A percentile compares a stretch with the other conserved stretches of the same genome.
Conservation (phyloP, 2,113 vertebrate species). For the Proteles cristata region DNA sequence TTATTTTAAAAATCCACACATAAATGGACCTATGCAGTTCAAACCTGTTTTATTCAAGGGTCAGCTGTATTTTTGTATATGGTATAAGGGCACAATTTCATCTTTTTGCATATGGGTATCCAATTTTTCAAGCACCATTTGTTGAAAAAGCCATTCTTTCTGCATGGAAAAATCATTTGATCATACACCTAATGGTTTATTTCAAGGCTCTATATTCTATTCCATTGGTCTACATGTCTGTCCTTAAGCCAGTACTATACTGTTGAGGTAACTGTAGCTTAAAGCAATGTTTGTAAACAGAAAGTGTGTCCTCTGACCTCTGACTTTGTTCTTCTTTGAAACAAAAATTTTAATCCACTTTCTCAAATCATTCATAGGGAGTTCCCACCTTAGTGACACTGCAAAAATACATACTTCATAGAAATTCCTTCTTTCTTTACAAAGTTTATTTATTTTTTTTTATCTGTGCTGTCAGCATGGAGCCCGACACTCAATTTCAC, state of each 20-base stretch:
- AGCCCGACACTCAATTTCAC: too few species aligned
- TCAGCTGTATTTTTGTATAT: neutral
- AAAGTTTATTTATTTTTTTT: too few species aligned
- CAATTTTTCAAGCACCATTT: conserved; percentile 24
- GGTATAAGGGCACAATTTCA: neutral
- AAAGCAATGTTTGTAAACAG: conserved; percentile 1
- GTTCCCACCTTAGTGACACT: neutral
- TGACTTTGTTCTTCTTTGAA: conserved; percentile 39
- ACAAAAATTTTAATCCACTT: conserved; percentile 18
- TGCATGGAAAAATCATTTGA: neutral
- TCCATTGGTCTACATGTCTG: neutral
- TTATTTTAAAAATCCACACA: neutral
- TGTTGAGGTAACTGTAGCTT: conserved; percentile 5
- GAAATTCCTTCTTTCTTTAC: neutral
- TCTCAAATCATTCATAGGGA: neutral
- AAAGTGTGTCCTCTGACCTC: neutral
- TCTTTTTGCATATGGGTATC: neutral
- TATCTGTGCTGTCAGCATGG: too few species aligned
- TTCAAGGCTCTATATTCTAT: neutral
- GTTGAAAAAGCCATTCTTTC: neutral
- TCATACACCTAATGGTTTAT: neutral
- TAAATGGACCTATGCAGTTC: neutral
- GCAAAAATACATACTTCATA: neutral
- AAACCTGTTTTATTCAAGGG: neutral
- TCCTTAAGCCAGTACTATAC: neutral